Percentiles rank a stretch among this genome's conserved stretches.
These are phyloP conservation scores for Coregonus clupeaformis DNA, from an alignment of 2,113 vertebrate genomes.

Conservation along the genomic window DNA sequence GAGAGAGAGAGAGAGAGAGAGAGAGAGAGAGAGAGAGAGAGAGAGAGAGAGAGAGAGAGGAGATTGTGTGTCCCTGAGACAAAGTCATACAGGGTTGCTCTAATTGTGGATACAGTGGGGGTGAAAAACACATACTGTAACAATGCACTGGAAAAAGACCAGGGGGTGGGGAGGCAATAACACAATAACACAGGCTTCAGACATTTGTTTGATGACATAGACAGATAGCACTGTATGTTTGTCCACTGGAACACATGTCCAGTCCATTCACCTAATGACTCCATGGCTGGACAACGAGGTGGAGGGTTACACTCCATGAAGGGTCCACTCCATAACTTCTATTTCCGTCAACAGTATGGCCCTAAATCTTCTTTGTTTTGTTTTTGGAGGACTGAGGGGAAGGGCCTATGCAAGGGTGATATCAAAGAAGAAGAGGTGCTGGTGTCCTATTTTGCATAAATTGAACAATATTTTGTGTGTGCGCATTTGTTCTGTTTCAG, in stretches of 20 bases:
- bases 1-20: slow-evolving; percentile 5
- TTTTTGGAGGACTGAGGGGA: too few relatives aligned
- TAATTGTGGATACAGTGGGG: slow-evolving; percentile 33
- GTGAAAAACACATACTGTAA: slow-evolving; percentile 7
- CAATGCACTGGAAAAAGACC: slow-evolving; percentile 35
- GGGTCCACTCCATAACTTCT: too few relatives aligned
- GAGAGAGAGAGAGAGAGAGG: slow-evolving; percentile 4
- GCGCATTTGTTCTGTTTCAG: too few relatives aligned
- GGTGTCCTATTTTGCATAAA: too few relatives aligned
- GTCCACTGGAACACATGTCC: background rate
- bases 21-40: background rate
- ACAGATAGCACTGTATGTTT: background rate
- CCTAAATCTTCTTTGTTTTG: too few relatives aligned
- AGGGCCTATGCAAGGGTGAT: too few relatives aligned
- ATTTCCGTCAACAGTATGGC: too few relatives aligned
- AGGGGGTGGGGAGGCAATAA: slow-evolving; percentile 18
- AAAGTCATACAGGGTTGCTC: slow-evolving; percentile 33
- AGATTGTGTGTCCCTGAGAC: slow-evolving; percentile 5
- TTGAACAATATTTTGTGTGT: too few relatives aligned
- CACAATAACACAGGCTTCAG: background rate
- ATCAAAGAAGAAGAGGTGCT: too few relatives aligned
- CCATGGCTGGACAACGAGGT: background rate
- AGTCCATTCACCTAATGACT: background rate
- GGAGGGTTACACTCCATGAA: too few relatives aligned
- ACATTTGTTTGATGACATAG: background rate